Base-by-base conservation (phyloP, 2,888 invertebrate genomes). In the Ectemnius lituratus region DNA sequence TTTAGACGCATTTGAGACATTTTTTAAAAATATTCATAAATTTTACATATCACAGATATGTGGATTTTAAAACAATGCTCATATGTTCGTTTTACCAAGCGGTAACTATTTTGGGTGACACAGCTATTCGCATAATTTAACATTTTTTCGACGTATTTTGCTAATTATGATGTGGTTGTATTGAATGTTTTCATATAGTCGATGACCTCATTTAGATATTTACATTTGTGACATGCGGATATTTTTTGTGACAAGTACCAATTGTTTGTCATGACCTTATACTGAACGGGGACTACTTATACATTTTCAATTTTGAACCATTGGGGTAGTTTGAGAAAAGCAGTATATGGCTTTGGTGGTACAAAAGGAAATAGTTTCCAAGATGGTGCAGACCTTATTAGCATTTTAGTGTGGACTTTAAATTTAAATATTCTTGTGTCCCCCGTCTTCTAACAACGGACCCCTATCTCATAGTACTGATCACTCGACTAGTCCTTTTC, bases 11-110 rank as follows among this genome's bases (percentile, higher is more conserved):
- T 37, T 37, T 6, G 37, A 8, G 8, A 37, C 11, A 37, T 37
- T 37, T 1, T 37, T 23, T 23, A 23, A 37, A 37, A 37, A 4
- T 11, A 37, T 6, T 37, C 37, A 2, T 37, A 37, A 6, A 37
- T 37, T 37, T 37, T 37, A 47, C 28, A 45, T 46, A 49, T 57
- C 23, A 58, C 20, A 18, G n/a, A 64, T 37, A 52, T 52, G 52
- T 52, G 52, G 13, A 16, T 52, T 14, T 16, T 52, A n/a, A 52
- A 52, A 52, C 37, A 37, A 37, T 37, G 37, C 4, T 37, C 8
- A 37, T 1, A 37, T 37, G 37, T 37, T 37, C 8, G 5, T 52
- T 52, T 52, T 52, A 16, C 4, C 16, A 11, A 14, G 16, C 52
- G 52, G 52, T 13, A 16, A 11, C 11, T 16, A 52, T 14, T 52